Evolutionary conservation across 2,797 vertebrate genomes (phyloP), one percentile per base, ranked within the genome.

Genomic region (Brachymystax lenok): DNA sequence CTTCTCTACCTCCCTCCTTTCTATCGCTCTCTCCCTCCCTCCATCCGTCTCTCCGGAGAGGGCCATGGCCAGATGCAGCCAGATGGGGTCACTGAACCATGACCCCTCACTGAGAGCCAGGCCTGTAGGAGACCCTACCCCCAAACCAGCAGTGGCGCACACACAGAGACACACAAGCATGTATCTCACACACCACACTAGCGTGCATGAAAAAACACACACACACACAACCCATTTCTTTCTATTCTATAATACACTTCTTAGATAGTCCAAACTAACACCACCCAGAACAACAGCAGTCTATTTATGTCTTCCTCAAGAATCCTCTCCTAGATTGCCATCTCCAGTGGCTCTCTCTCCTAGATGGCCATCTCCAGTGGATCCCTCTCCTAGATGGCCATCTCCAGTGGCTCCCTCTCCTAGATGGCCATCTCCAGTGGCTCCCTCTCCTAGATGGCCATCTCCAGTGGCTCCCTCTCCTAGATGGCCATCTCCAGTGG

Each of bases 81-180:
- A 96, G 96, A 96, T 96, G 96, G 95, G 93, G 93, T 95, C 95
- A 94, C 94, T 96, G 95, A 96, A 95, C 95, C 95, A 92, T 96
- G 94, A 96, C 96, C 95, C 93, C 95, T 77, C 16, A 0, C 17
- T 79, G 35, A 51, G 40, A 80, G 74, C 76, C 78, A 75, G 84
- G 71, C 83, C 81, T 67, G 74, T 92, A 93, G 84, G 87, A 95
- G 95, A 95, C 96, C 95, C 94, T 40, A 19, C 17, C n/a, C 35
- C 7, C n/a, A 21, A 21, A 70, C 69, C 30, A 70, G 21, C 14
- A 28, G 64, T 67, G 1, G 35, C 27, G 30, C 66, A 2, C 66
- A 71, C 51, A 72, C 73, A 46, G n/a, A 35, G 27, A 4, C 12
- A 16, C 69, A 35, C 21, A 30, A 12, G 10, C 40, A 12, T 46